Evolutionary conservation across 2,888 invertebrate species (phyloP), one percentile per base, ranked within the genome.

Genomic region (Xylophagus ater): DNA sequence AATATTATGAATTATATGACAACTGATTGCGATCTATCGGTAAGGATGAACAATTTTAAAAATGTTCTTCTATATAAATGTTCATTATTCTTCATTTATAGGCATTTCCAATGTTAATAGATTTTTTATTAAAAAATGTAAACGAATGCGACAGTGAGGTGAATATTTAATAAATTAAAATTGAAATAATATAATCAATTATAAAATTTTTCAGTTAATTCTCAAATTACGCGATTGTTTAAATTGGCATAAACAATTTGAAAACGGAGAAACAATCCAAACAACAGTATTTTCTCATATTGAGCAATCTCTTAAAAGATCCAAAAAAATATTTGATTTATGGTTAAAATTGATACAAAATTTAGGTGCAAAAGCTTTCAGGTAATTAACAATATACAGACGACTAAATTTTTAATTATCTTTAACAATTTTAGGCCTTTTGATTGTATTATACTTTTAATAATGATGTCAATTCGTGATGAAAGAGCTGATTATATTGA

Each of bases 401-500:
- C 10, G 9, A n/a, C n/a, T n/a, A n/a, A n/a, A n/a, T n/a, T 15
- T 31, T 12, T 6, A 8, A 30, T 17, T 34, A 23, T 34, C 9
- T 14, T 34, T 21, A 23, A 6, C n/a, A 15, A 4, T 20, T 43
- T 9, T 44, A 78, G 76, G 61, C 70, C 81, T 2, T 68, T 84
- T 43, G 83, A 85, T 61, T 66, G 82, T 35, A 60, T 79, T 13
- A 65, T 82, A 45, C 57, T 83, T 13, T 55, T 81, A n/a, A 68
- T 81, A 49, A 59, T 81, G 14, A 72, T 76, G 48, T 68, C 74
- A n/a, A 69, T 69, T 35, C 67, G 71, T 38, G 73, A 72, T 52
- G 70, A 72, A 25, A 73, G 72, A 49, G 74, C 75, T 51, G 69
- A 69, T 44, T 68, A 68, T 48, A 68, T 80, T 13, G 78, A 81